Conservation (phyloP, 2,113 vertebrate genomes). For the Cyrtonyx montezumae region DNA sequence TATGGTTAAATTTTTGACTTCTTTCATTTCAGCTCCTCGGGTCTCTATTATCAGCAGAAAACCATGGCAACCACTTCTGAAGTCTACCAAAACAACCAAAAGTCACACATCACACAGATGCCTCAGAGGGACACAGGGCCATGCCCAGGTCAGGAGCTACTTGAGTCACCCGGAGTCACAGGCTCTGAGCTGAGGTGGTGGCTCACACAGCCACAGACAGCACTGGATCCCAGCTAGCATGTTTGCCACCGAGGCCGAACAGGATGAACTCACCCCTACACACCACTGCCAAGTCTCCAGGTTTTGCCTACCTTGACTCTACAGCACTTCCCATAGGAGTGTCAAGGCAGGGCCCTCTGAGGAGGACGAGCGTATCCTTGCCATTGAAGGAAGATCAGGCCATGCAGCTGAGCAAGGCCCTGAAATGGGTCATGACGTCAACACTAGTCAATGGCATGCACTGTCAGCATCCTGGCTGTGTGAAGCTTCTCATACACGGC, state of each 20-base stretch:
- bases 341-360: neutral
- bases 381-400: neutral
- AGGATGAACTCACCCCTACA: neutral
- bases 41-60: neutral
- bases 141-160: neutral
- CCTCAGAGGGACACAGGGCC: neutral
- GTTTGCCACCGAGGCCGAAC: neutral
- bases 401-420: neutral
- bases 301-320: neutral
- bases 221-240: fast-evolving
- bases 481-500: fast-evolving
- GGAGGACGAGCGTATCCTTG: neutral
- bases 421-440: fast-evolving
- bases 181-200: neutral
- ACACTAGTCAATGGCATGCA: fast-evolving
- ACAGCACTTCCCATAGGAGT: neutral
- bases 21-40: neutral
- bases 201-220: fast-evolving
- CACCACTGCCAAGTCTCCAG: neutral
- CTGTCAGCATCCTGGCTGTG: neutral
- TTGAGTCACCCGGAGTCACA: neutral
- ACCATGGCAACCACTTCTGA: neutral
- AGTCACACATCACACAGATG: neutral
- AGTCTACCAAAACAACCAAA: neutral
- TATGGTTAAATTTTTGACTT: neutral